Conservation (phyloP, 2,888 invertebrate genomes). For the Epirrhoe alternata region DNA sequence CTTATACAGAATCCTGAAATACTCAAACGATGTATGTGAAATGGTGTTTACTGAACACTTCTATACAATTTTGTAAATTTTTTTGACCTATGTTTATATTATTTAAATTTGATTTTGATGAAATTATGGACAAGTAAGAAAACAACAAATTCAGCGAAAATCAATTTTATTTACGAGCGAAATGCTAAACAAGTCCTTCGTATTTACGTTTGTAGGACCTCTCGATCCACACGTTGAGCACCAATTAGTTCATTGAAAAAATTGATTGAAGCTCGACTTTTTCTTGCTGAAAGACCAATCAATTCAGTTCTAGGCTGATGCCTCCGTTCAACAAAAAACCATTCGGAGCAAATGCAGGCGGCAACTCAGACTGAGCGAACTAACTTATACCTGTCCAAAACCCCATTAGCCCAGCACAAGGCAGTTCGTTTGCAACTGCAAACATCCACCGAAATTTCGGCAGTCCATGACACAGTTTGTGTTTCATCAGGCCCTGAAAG, state of each 20-base stretch:
- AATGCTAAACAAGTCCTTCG: slow-evolving; percentile 9
- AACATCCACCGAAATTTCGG: slow-evolving; percentile 74
- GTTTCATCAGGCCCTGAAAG: slow-evolving; percentile 79
- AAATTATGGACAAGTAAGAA: neutral
- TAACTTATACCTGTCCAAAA: slow-evolving; percentile 54
- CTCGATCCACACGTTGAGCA: slow-evolving; percentile 22
- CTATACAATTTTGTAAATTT: neutral
- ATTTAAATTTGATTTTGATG: too few species aligned
- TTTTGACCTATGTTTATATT: neutral
- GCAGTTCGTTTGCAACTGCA: slow-evolving; percentile 68
- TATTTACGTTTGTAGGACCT: slow-evolving; percentile 16
- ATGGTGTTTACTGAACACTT: neutral
- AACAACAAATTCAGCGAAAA: neutral
- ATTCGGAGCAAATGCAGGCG: slow-evolving; percentile 26
- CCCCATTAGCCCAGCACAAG: slow-evolving; percentile 65
- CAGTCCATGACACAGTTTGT: slow-evolving; percentile 79
- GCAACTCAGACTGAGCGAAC: slow-evolving; percentile 39
- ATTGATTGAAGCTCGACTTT: slow-evolving; percentile 30
- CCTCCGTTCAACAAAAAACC: slow-evolving; percentile 26
- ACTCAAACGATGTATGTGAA: slow-evolving; percentile 6
- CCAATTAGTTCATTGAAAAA: slow-evolving; percentile 29
- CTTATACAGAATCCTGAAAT: slow-evolving; percentile 3
- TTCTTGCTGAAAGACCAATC: slow-evolving; percentile 33
- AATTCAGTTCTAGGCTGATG: slow-evolving; percentile 31
- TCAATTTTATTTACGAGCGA: slow-evolving; percentile 1